These are phyloP conservation scores for Eudemis profundana DNA, from an alignment of 2,888 invertebrate genomes.

Conservation along the genomic window DNA sequence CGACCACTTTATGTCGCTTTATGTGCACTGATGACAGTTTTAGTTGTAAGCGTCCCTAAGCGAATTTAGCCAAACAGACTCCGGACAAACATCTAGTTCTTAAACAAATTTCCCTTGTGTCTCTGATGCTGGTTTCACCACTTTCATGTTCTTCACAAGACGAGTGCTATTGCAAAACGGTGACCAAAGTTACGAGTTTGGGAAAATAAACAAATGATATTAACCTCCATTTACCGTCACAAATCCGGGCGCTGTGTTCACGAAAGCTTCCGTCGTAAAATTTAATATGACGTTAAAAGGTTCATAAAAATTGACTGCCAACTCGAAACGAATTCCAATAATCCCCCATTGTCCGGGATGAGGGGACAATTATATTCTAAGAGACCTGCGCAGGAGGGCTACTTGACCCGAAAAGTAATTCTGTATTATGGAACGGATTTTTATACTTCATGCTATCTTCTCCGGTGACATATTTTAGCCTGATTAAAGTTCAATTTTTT, in stretches of 20 bases:
- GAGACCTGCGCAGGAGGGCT: conserved; percentile 2
- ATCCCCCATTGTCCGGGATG: conserved; percentile 16
- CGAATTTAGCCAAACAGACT: too few relatives aligned
- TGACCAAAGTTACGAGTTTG: neutral
- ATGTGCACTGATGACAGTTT: too few relatives aligned
- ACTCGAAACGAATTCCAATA: conserved; percentile 28
- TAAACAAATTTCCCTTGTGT: too few relatives aligned
- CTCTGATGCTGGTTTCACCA: too few relatives aligned
- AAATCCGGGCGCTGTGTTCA: neutral
- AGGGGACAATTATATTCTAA: conserved; percentile 19
- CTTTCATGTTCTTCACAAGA: too few relatives aligned
- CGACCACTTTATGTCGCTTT: too few relatives aligned
- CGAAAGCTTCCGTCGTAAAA: conserved; percentile 15
- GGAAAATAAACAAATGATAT: neutral
- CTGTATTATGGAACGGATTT: neutral
- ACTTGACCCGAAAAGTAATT: conserved; percentile 22
- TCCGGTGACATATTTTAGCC: too few relatives aligned
- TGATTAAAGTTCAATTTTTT: too few relatives aligned
- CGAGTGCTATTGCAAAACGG: neutral
- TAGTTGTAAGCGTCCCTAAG: too few relatives aligned
- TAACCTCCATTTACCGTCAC: neutral
- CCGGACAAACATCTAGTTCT: too few relatives aligned
- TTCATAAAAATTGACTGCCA: conserved; percentile 32
- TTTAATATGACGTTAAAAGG: conserved; percentile 30
- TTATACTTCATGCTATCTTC: too few relatives aligned